Base-by-base conservation (phyloP, 2,888 invertebrate species). In the Schrankia costaestrigalis region DNA sequence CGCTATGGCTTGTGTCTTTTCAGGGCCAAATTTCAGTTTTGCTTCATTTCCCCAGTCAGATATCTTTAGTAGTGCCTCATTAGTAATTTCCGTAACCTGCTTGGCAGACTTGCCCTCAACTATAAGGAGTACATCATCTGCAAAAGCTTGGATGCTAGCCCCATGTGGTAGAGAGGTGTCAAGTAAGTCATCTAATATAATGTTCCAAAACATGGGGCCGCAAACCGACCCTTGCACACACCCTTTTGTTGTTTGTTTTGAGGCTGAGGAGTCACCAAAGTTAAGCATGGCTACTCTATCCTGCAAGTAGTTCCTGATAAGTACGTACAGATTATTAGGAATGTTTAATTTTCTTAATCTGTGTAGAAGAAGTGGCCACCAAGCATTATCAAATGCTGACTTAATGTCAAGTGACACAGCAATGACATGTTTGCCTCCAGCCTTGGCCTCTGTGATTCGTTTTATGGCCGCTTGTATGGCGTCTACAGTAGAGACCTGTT, bases 361-460 rank as follows among this genome's bases (percentile, higher is more conserved):
- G 3, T 7, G 8, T 9, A 3, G 6, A 8, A 21, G 3, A 7
- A 7, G 4, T 17, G 17, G 17, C 23, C 10, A 10, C 23, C 23
- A 23, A 6, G 23, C 23, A 10, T 10, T 23, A 7, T 23, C 23
- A 10, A 23, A 23, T 6, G 23, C 23, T 9, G 10, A 9, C 23
- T 25, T 13, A 13, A 25, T 25, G 25, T 25, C 25, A 7, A 25
- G n/a, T 5, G 25, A 25, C 25, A 25, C 8, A 7, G 25, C 13
- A 13, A 25, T 12, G 2, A 24, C 4, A 3, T 24, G 9, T n/a
- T 9, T 22, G 6, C 7, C 10, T 1, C 7, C 2, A 2, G 29
- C 12, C 11, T 35, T 35, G 12, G 3, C 10, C 1, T 7, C 5
- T 2, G n/a, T n/a, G n/a, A 35, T 26, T 7, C 26, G 25, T 9